phyloP scores from a whole-genome alignment of 2,888 invertebrate genomes.

The Acanthosoma haemorrhoidale region DNA sequence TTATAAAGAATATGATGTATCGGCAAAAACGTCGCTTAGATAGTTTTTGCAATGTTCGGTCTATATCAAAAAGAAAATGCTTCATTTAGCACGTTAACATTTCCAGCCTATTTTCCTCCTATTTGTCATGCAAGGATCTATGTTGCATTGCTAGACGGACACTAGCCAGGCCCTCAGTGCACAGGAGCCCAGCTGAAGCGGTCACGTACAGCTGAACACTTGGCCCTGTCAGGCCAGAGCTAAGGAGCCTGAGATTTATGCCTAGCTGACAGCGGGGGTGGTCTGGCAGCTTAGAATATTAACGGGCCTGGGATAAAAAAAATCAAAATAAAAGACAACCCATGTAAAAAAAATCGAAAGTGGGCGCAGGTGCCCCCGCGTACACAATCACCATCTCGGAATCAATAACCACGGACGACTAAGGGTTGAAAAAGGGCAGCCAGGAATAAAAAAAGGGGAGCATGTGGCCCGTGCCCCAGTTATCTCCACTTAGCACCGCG shows the following conservation, averaged over 20 bases:
- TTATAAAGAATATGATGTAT: too few relatives aligned
- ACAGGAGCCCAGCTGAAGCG: background rate
- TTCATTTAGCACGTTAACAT: too few relatives aligned
- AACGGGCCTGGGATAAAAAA: background rate
- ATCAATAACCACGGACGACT: constrained; percentile 6
- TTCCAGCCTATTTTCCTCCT: too few relatives aligned
- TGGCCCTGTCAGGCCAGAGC: background rate
- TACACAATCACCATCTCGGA: too few relatives aligned
- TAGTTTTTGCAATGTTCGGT: too few relatives aligned
- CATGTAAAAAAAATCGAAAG: background rate
- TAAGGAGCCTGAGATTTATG: background rate
- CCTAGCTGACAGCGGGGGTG: constrained; percentile 3
- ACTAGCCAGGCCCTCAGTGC: too few relatives aligned
- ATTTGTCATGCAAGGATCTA: too few relatives aligned
- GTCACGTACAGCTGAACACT: background rate
- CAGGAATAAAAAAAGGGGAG: background rate
- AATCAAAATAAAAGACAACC: background rate
- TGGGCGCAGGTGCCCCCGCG: background rate
- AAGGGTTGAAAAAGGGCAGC: background rate
- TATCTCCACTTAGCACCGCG: background rate
- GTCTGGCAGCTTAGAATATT: background rate
- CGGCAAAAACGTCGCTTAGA: too few relatives aligned
- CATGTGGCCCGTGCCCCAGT: constrained; percentile 7
- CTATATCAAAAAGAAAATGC: too few relatives aligned
- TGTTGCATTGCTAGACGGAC: too few relatives aligned